A percentile compares a stretch with the other conserved stretches of the same genome.
Evolutionary conservation across 2,797 vertebrate species (phyloP).

Genomic region (Sciurus carolinensis): DNA sequence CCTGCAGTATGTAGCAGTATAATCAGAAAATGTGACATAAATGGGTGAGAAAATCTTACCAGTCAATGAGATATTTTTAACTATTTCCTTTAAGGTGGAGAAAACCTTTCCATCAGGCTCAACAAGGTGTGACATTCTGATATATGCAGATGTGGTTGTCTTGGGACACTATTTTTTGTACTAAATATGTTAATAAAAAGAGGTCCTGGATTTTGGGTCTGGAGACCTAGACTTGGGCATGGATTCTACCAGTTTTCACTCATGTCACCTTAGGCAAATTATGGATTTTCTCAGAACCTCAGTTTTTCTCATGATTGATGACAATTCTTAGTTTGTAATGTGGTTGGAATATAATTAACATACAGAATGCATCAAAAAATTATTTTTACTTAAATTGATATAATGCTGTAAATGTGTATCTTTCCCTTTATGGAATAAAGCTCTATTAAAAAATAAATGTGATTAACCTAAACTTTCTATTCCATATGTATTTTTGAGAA

Average conservation of each 20-base stretch:
- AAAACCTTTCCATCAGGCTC: background rate
- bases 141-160: background rate
- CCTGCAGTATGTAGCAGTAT: background rate
- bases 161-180: background rate
- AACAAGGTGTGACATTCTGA: background rate
- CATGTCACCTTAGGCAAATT: background rate
- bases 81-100: background rate
- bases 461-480: background rate
- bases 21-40: constrained; percentile 34
- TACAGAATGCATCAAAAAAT: background rate
- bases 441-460: constrained; percentile 46
- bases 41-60: background rate
- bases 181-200: background rate
- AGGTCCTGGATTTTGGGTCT: background rate
- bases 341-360: background rate
- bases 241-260: background rate
- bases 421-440: background rate
- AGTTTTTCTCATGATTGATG: constrained; percentile 31
- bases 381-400: background rate
- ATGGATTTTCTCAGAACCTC: background rate
- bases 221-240: background rate
- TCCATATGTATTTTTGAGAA: background rate
- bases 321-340: background rate
- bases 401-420: background rate
- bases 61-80: background rate